Percentiles rank a stretch among this genome's conserved stretches.
These are phyloP conservation scores for Haemorhous mexicanus DNA, from an alignment of 2,113 vertebrate genomes.

Conservation along the genomic window DNA sequence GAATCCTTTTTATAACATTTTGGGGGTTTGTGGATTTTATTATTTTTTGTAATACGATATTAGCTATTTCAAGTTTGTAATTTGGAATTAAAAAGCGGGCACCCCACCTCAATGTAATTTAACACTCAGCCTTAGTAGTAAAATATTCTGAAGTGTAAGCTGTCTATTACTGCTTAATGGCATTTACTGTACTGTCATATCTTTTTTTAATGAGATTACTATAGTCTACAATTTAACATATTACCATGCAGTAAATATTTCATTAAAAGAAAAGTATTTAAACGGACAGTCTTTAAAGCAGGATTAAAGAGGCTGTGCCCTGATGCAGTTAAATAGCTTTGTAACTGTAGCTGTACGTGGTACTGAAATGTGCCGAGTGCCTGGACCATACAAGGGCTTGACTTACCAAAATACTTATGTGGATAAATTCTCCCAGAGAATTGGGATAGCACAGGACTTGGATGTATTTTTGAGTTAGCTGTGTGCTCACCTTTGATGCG, in stretches of 20 bases:
- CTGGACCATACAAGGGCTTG: not conserved
- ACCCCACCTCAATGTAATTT: not conserved
- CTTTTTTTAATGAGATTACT: slow-evolving; percentile 49
- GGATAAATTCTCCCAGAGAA: not conserved
- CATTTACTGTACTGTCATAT: slow-evolving; percentile 31
- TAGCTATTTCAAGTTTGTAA: not conserved
- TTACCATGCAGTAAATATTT: slow-evolving; percentile 50
- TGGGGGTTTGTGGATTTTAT: not conserved
- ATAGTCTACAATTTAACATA: slow-evolving; percentile 47
- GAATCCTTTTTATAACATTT: not conserved
- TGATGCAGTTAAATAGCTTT: not conserved
- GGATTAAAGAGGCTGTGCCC: not conserved
- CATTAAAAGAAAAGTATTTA: slow-evolving; percentile 51
- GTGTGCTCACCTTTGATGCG: not conserved
- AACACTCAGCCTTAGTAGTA: not conserved
- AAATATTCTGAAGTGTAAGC: slow-evolving; percentile 8
- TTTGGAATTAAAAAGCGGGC: not conserved
- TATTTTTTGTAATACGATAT: not conserved
- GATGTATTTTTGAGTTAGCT: not conserved
- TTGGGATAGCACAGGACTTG: not conserved
- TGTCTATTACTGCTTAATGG: slow-evolving; percentile 15
- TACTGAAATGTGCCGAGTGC: not conserved
- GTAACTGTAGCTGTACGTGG: not conserved
- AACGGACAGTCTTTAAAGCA: slow-evolving; percentile 25
- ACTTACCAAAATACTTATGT: not conserved